These are phyloP conservation scores for Drosophila pachea DNA, from an alignment of 1,140 invertebrate species.

Conservation along the genomic window DNA sequence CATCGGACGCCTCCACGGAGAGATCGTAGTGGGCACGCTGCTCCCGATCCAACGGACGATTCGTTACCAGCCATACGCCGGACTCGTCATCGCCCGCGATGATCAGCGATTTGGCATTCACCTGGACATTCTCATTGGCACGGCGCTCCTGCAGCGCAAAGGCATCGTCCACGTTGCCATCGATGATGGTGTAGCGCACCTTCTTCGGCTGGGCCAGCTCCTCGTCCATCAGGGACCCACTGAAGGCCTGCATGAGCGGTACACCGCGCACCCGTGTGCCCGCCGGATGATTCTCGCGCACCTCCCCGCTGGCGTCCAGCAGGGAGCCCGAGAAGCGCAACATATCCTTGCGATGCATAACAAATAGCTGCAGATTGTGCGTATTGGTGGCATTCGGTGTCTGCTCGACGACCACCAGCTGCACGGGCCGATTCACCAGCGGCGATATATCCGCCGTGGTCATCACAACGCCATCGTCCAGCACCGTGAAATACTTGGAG, in stretches of 20 bases:
- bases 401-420: slow-evolving; percentile 89
- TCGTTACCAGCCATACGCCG: slow-evolving; percentile 86
- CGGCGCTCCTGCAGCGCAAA: slow-evolving; percentile 86
- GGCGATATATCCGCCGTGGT: slow-evolving; percentile 90
- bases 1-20: slow-evolving; percentile 87
- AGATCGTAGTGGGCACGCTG: slow-evolving; percentile 84
- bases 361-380: slow-evolving; percentile 88
- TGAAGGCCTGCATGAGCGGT: slow-evolving; percentile 82
- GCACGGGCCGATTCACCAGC: slow-evolving; percentile 88
- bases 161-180: slow-evolving; percentile 84
- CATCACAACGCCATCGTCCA: slow-evolving; percentile 94
- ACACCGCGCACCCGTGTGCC: slow-evolving; percentile 85
- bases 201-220: slow-evolving; percentile 80
- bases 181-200: slow-evolving; percentile 87
- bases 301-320: slow-evolving; percentile 83
- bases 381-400: slow-evolving; percentile 87
- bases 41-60: slow-evolving; percentile 87
- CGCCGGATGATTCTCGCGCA: slow-evolving; percentile 86
- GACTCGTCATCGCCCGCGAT: slow-evolving; percentile 76
- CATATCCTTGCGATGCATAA: slow-evolving; percentile 89
- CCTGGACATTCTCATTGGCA: slow-evolving; percentile 80
- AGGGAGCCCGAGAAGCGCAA: slow-evolving; percentile 84
- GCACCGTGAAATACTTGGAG: slow-evolving; percentile 90
- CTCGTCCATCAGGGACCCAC: slow-evolving; percentile 76
- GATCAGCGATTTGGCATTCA: slow-evolving; percentile 80